Evolutionary conservation across 1,140 invertebrate species (phyloP).

Genomic region (Brachystomella parvula): DNA sequence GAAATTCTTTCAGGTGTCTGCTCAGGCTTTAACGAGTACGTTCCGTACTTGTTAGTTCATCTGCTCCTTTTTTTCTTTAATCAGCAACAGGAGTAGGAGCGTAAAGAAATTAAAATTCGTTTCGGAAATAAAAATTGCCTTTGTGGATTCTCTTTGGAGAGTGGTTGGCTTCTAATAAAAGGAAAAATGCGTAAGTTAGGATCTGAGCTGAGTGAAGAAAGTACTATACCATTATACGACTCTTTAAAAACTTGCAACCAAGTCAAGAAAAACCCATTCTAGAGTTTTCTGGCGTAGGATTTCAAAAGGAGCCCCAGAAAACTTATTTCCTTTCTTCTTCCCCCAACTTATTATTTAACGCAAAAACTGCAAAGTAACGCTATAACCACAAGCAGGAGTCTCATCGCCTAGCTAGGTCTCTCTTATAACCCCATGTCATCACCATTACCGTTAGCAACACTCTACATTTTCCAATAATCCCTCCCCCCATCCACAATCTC

Average conservation of each 20-base stretch:
- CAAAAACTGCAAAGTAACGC: constrained; percentile 5
- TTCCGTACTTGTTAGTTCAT: no score
- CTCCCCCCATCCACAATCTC: no score
- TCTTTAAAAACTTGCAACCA: no score
- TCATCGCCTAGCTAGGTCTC: not conserved
- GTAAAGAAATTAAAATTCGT: no score
- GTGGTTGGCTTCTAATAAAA: not conserved
- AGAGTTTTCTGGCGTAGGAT: not conserved
- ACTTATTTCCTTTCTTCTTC: not conserved
- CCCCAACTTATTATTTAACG: not conserved
- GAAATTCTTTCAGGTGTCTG: no score
- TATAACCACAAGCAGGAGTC: not conserved
- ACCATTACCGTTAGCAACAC: constrained; percentile 1
- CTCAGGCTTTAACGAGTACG: no score
- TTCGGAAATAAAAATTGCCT: no score
- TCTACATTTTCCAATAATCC: not conserved
- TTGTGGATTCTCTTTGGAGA: no score
- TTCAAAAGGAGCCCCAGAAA: no score
- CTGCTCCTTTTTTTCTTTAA: no score
- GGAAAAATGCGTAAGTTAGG: not conserved
- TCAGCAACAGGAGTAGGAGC: no score
- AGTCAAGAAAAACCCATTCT: no score
- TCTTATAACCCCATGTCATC: constrained; percentile 7
- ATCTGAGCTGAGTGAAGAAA: not conserved
- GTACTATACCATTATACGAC: not conserved